Evolutionary conservation across 2,797 vertebrate genomes (phyloP), one percentile per base, ranked within the genome.

Genomic region (Oreochromis grahami): DNA sequence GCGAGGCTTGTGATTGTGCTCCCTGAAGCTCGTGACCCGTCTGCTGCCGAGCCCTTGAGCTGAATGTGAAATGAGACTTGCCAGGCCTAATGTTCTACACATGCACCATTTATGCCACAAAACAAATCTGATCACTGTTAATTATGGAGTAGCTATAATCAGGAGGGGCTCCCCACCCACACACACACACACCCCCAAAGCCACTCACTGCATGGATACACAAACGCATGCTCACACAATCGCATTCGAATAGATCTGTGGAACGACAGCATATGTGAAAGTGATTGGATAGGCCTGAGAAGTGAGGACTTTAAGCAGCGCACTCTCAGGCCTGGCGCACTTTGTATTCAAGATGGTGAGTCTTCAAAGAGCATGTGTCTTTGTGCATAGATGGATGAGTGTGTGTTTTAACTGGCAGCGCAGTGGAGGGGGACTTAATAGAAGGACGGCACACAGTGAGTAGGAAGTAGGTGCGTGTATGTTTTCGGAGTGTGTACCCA

Each of bases 71-170:
- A 97, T 97, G 97, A 96, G 97, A 97, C 97, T 97, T 97, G 97
- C 97, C 97, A 98, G 97, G 97, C 97, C 97, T 98, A 98, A 98
- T 98, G 97, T 97, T 98, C 97, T 98, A 98, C 98, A 98, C 98
- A 98, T 98, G 98, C 98, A 98, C 97, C 97, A 97, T 98, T 98
- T 98, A 98, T 97, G 97, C 97, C 98, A 98, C 98, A 98, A 98
- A 99, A 98, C 98, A 98, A 99, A 99, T 99, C 98, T 98, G 98
- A 99, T 99, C 98, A 98, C 97, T 97, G 97, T 98, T 98, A 98
- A 99, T 99, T 98, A 98, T 97, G 96, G 97, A 97, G 96, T 97
- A 96, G 97, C 97, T 98, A 97, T 98, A 98, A 99, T 98, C 97
- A 98, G 97, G 97, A 96, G 96, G 93, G 86, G 82, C 83, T 45